Conservation (phyloP, 1,140 invertebrate species). For the Harlomillsia oculata region DNA sequence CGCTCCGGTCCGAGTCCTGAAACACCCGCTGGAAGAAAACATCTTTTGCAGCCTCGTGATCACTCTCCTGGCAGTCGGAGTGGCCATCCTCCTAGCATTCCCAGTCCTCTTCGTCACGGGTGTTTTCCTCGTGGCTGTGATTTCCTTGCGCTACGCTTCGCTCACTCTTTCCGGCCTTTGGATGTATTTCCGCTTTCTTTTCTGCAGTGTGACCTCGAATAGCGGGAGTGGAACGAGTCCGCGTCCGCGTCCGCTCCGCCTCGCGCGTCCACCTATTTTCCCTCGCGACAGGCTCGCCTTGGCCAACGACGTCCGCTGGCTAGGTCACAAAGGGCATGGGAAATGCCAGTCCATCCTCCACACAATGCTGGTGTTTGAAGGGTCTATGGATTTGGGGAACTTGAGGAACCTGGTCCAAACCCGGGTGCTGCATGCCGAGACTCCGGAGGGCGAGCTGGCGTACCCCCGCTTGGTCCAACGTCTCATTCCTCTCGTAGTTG, state of each 20-base stretch:
- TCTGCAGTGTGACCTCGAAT: constrained; percentile 28
- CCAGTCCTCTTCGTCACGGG: constrained; percentile 38
- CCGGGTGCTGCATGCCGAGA: constrained; percentile 43
- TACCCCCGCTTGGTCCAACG: constrained; percentile 46
- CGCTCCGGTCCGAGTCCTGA: constrained; percentile 32
- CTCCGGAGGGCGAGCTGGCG: constrained; percentile 39
- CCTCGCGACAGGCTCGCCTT: constrained; percentile 25
- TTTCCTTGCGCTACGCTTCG: constrained; percentile 34
- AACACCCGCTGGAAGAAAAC: constrained; percentile 44
- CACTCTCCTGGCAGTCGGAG: constrained; percentile 39
- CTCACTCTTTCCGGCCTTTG: constrained; percentile 29
- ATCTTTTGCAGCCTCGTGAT: constrained; percentile 40
- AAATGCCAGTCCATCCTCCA: constrained; percentile 42
- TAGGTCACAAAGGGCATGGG: constrained; percentile 38
- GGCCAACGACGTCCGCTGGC: constrained; percentile 44
- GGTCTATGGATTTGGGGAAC: constrained; percentile 41
- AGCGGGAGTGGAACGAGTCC: neutral
- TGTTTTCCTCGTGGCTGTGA: constrained; percentile 34
- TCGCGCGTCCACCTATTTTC: constrained; percentile 19
- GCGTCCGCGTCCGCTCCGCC: constrained; percentile 4
- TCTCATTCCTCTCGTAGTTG: constrained; percentile 41
- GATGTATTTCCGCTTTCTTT: constrained; percentile 37
- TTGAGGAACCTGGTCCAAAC: constrained; percentile 43
- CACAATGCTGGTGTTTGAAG: constrained; percentile 45
- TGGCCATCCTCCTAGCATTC: constrained; percentile 41